Conservation (phyloP, 2,113 vertebrate species). For the Lonchura striata region DNA sequence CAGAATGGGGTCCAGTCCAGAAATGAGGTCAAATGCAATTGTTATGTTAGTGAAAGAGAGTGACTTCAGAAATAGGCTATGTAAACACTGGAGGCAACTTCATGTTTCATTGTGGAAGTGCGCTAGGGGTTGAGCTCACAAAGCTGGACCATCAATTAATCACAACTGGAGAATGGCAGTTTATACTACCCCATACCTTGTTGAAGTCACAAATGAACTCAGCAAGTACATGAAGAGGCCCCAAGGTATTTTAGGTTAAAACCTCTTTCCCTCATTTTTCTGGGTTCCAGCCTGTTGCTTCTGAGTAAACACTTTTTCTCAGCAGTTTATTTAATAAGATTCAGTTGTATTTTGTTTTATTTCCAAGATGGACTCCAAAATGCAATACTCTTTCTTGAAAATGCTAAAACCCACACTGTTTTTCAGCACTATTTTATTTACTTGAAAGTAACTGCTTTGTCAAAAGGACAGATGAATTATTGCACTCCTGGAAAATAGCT, state of each 20-base stretch:
- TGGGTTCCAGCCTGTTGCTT: background rate
- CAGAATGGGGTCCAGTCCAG: background rate
- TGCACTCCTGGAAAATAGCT: background rate
- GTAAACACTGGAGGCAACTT: slow-evolving; percentile 25
- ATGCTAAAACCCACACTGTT: background rate
- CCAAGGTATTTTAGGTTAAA: background rate
- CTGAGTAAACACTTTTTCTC: background rate
- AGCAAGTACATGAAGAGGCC: background rate
- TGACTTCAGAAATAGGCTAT: slow-evolving; percentile 38
- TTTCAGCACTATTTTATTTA: background rate
- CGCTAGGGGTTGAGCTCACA: background rate
- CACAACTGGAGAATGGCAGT: background rate
- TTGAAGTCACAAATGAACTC: background rate
- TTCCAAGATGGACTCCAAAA: background rate
- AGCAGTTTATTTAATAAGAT: background rate
- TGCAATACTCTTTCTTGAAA: background rate
- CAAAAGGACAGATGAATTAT: background rate
- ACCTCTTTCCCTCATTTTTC: background rate
- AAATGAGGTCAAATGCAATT: slow-evolving; percentile 27
- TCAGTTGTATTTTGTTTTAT: background rate
- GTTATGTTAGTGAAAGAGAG: slow-evolving; percentile 13
- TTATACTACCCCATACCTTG: slow-evolving; percentile 1
- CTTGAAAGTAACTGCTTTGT: background rate
- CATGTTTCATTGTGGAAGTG: background rate
- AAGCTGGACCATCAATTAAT: background rate